Conservation (phyloP, 2,113 vertebrate genomes). For the Plestiodon gilberti region DNA sequence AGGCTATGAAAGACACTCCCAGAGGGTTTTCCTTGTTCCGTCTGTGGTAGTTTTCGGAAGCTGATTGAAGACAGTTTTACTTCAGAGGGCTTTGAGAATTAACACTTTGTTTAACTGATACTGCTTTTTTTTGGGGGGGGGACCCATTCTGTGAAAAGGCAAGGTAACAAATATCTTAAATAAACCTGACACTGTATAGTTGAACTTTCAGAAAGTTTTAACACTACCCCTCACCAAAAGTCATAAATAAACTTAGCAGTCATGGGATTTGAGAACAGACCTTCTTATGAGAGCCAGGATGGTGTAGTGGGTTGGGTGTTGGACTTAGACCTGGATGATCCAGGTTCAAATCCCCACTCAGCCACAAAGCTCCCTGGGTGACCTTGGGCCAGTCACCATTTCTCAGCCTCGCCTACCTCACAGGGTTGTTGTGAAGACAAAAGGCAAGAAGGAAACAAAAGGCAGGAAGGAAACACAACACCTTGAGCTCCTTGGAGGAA, state of each 20-base stretch:
- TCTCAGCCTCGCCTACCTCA: no score
- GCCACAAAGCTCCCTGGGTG: no score
- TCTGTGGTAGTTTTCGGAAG: background rate
- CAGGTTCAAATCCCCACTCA: no score
- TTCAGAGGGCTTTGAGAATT: background rate
- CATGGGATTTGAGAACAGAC: background rate
- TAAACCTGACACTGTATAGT: background rate
- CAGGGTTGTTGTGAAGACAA: no score
- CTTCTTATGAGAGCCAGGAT: no score
- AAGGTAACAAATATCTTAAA: background rate
- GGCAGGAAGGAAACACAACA: no score
- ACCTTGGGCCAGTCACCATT: no score
- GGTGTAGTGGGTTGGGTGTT: no score
- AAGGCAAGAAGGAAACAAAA: no score
- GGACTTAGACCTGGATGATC: no score
- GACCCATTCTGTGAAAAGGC: background rate
- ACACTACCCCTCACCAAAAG: background rate
- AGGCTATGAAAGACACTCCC: background rate
- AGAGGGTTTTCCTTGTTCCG: background rate
- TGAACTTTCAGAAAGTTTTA: background rate
- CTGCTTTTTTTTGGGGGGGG: background rate
- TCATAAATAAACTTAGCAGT: background rate
- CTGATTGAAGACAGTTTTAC: background rate
- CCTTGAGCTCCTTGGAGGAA: no score
- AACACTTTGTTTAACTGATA: background rate